These are phyloP conservation scores for Cylloceria caligata DNA, from an alignment of 2,888 invertebrate genomes.

Conservation along the genomic window DNA sequence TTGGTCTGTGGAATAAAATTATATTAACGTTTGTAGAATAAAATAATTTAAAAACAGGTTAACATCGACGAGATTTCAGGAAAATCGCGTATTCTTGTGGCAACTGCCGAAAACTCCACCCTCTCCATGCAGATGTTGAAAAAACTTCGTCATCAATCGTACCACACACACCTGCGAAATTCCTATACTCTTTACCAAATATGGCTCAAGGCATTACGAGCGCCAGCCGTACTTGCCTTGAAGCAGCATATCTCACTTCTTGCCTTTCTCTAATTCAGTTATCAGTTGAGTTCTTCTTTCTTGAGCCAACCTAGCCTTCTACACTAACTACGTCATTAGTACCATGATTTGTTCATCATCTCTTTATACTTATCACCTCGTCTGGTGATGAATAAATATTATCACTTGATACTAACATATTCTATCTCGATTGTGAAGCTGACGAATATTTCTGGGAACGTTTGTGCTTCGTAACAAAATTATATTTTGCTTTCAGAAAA, in stretches of 20 bases:
- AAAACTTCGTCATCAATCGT: not conserved
- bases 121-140: not conserved
- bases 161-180: not conserved
- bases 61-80: too few species aligned
- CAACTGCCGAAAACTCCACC: too few species aligned
- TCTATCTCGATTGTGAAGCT: not conserved
- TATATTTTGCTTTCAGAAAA: not conserved
- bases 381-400: not conserved
- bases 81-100: too few species aligned
- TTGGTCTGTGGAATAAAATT: not conserved
- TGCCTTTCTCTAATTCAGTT: not conserved
- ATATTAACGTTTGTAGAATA: not conserved
- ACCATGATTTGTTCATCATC: not conserved
- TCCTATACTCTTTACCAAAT: not conserved
- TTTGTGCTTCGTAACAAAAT: not conserved
- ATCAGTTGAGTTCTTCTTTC: not conserved
- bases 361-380: not conserved
- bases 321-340: not conserved
- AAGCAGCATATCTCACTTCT: not conserved
- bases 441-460: not conserved
- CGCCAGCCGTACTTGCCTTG: not conserved
- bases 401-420: not conserved
- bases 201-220: not conserved
- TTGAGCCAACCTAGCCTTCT: not conserved
- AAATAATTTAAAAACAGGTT: not conserved